A percentile compares a stretch with the other conserved stretches of the same genome.
These are phyloP conservation scores for Pocota personata DNA, from an alignment of 2,888 invertebrate species.

Conservation along the genomic window DNA sequence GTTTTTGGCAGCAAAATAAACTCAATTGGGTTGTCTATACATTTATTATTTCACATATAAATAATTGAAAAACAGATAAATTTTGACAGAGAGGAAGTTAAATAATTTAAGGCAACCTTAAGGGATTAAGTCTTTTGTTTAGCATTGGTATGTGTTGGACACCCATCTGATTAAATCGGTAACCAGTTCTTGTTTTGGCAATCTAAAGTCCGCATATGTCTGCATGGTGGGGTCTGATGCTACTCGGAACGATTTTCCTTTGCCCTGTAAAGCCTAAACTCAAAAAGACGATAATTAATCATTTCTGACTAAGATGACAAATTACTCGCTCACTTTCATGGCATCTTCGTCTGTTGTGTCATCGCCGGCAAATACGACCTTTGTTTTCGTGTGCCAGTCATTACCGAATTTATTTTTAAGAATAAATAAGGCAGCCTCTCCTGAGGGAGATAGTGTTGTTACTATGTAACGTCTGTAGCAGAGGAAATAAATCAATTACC, in stretches of 20 bases:
- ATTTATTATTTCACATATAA: constrained; percentile 53
- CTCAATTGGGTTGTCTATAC: constrained; percentile 28
- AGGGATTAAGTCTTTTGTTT: constrained; percentile 14
- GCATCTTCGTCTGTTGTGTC: constrained; percentile 95
- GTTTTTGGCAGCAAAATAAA: constrained; percentile 56
- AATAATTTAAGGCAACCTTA: constrained; percentile 33
- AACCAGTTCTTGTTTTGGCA: constrained; percentile 88
- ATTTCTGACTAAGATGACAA: not conserved
- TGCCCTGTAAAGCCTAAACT: constrained; percentile 87
- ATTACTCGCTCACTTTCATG: constrained; percentile 87
- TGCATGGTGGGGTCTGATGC: constrained; percentile 87
- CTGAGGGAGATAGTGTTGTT: constrained; percentile 55
- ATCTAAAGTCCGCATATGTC: constrained; percentile 88
- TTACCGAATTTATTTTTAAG: constrained; percentile 88
- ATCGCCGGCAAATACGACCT: constrained; percentile 93
- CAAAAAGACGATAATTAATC: constrained; percentile 11
- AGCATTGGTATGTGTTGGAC: constrained; percentile 75
- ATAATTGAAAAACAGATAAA: constrained; percentile 4
- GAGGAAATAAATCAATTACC: constrained; percentile 79
- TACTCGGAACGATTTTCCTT: constrained; percentile 90
- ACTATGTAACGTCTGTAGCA: not conserved
- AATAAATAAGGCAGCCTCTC: constrained; percentile 89
- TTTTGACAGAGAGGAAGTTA: not conserved
- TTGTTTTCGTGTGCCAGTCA: constrained; percentile 87
- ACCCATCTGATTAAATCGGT: constrained; percentile 89